phyloP scores from a whole-genome alignment of 2,113 vertebrate genomes.

The Myanophis thanlyinensis region DNA sequence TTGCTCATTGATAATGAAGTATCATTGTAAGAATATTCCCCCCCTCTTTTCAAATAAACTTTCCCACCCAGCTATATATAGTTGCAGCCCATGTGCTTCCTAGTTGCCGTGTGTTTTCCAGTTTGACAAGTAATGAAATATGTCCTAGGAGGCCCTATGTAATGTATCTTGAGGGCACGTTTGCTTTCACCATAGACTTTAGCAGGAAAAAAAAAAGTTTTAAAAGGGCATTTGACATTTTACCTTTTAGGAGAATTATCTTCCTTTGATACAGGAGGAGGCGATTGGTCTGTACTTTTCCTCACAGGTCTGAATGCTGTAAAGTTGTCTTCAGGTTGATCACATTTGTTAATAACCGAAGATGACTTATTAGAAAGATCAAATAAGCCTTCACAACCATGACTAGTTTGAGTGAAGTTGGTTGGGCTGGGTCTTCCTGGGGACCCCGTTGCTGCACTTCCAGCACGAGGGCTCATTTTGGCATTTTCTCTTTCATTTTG shows the following conservation, averaged over 20 bases:
- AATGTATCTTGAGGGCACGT: neutral
- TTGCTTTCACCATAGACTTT: neutral
- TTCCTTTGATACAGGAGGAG: slow-evolving; percentile 36
- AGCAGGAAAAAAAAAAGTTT: neutral
- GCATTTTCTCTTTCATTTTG: slow-evolving; percentile 76
- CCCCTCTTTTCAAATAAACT: neutral
- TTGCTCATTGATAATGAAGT: neutral
- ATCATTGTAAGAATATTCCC: neutral
- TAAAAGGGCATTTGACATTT: slow-evolving; percentile 24
- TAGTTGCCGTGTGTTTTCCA: neutral
- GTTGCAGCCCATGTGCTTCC: neutral
- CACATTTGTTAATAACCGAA: slow-evolving; percentile 42
- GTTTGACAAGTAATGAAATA: slow-evolving; percentile 1
- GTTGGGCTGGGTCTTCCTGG: slow-evolving; percentile 87
- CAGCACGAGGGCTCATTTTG: slow-evolving; percentile 87
- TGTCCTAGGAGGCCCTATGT: neutral
- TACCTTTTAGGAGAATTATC: slow-evolving; percentile 71
- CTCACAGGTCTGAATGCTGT: slow-evolving; percentile 65
- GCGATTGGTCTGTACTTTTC: slow-evolving; percentile 46
- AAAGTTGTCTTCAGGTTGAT: slow-evolving; percentile 54
- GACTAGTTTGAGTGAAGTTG: slow-evolving; percentile 80
- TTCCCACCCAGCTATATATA: neutral
- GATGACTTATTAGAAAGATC: slow-evolving; percentile 61
- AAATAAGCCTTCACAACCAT: slow-evolving; percentile 54
- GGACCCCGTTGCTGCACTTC: slow-evolving; percentile 87